Conservation (phyloP, 2,888 invertebrate genomes). For the Clanis bilineata region DNA sequence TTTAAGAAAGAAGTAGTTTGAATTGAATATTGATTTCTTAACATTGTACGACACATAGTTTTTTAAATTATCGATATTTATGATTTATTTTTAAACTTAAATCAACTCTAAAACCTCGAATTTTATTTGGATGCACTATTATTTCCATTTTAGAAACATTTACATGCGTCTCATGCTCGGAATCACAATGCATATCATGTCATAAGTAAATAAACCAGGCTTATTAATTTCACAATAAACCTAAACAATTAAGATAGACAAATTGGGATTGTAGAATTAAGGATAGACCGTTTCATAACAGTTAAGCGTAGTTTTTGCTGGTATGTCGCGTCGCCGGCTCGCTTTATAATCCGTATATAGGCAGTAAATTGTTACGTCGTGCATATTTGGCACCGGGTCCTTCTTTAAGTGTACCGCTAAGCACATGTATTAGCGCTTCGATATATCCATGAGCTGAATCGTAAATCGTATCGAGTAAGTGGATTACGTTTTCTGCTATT, state of each 20-base stretch:
- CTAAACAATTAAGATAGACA: conserved; percentile 48
- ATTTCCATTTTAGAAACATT: not conserved
- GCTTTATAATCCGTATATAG: conserved; percentile 72
- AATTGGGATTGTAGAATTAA: conserved; percentile 38
- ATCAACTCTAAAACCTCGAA: too few relatives aligned
- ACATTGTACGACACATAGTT: too few relatives aligned
- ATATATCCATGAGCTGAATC: conserved; percentile 59
- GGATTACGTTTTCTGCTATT: conserved; percentile 41
- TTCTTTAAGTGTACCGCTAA: conserved; percentile 72
- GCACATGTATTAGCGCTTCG: conserved; percentile 67
- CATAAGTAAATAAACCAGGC: not conserved
- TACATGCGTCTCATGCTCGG: not conserved
- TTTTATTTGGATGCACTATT: too few relatives aligned
- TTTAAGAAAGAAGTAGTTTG: too few relatives aligned
- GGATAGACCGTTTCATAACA: conserved; percentile 38
- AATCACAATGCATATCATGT: not conserved
- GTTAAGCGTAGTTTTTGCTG: conserved; percentile 33
- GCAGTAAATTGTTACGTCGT: conserved; percentile 61
- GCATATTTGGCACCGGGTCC: conserved; percentile 75
- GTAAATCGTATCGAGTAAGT: conserved; percentile 40
- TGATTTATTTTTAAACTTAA: too few relatives aligned
- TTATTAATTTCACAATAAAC: conserved; percentile 22
- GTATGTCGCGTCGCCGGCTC: conserved; percentile 38
- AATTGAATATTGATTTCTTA: too few relatives aligned
- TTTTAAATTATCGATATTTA: too few relatives aligned